Evolutionary conservation across 2,888 invertebrate species (phyloP).

Genomic region (Lymantria dispar): DNA sequence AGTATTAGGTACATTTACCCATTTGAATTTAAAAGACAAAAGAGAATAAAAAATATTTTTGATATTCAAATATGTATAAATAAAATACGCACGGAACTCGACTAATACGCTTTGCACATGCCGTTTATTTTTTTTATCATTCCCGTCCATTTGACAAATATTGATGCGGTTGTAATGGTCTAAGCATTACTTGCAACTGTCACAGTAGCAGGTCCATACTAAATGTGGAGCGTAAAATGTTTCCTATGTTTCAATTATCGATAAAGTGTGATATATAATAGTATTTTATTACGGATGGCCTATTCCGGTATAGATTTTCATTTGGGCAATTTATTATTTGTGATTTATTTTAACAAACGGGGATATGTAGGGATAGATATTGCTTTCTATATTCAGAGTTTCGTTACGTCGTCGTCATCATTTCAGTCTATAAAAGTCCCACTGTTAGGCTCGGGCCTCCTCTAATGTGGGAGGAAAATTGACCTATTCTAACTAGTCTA

Average conservation of each 20-base stretch:
- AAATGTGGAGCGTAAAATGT: slow-evolving; percentile 54
- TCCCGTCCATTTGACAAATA: slow-evolving; percentile 63
- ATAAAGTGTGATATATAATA: slow-evolving; percentile 54
- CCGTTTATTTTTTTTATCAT: slow-evolving; percentile 26
- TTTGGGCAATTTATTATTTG: slow-evolving; percentile 8
- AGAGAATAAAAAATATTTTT: too few species aligned
- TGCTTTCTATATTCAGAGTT: too few species aligned
- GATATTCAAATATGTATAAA: too few species aligned
- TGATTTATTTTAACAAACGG: slow-evolving; percentile 1
- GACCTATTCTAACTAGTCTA: too few species aligned
- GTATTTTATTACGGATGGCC: slow-evolving; percentile 40
- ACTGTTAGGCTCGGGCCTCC: too few species aligned
- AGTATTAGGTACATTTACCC: too few species aligned
- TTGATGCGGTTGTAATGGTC: slow-evolving; percentile 45
- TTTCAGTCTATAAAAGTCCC: too few species aligned
- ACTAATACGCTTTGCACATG: not conserved
- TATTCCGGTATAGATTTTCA: slow-evolving; percentile 7
- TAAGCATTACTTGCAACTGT: slow-evolving; percentile 45
- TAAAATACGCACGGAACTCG: slow-evolving; percentile 26
- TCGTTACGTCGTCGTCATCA: too few species aligned
- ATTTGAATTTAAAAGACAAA: too few species aligned
- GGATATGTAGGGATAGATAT: too few species aligned
- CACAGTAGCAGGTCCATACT: slow-evolving; percentile 36
- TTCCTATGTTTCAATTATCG: slow-evolving; percentile 65
- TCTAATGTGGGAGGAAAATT: too few species aligned